Conservation (phyloP, 2,113 vertebrate species). For the Peromyscus leucopus region DNA sequence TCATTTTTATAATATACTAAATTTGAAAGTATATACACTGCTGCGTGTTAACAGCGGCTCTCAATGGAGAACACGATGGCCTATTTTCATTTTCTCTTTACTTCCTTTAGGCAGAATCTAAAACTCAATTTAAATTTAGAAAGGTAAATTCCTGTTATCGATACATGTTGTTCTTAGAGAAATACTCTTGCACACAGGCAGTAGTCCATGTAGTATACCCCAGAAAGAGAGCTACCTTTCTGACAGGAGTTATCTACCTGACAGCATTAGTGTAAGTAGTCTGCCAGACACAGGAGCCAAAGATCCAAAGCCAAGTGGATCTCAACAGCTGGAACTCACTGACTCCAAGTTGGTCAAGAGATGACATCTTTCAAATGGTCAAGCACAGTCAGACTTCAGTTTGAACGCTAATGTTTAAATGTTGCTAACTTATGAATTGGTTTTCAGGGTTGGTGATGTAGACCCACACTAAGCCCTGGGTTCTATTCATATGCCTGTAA, state of each 20-base stretch:
- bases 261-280: background rate
- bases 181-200: background rate
- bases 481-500: background rate
- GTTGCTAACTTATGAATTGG: background rate
- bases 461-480: background rate
- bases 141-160: background rate
- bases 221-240: background rate
- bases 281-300: background rate
- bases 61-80: background rate
- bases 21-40: background rate
- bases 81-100: slow-evolving; percentile 4
- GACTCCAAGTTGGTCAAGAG: accelerated
- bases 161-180: background rate
- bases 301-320: background rate
- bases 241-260: background rate
- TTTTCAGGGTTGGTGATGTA: background rate
- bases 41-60: background rate
- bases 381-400: background rate
- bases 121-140: slow-evolving; percentile 7
- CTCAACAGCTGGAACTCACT: background rate
- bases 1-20: background rate
- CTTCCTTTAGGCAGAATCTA: background rate
- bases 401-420: background rate
- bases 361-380: background rate
- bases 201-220: background rate